These are phyloP conservation scores for Nomia melanderi DNA, from an alignment of 1,140 invertebrate genomes.

Conservation along the genomic window DNA sequence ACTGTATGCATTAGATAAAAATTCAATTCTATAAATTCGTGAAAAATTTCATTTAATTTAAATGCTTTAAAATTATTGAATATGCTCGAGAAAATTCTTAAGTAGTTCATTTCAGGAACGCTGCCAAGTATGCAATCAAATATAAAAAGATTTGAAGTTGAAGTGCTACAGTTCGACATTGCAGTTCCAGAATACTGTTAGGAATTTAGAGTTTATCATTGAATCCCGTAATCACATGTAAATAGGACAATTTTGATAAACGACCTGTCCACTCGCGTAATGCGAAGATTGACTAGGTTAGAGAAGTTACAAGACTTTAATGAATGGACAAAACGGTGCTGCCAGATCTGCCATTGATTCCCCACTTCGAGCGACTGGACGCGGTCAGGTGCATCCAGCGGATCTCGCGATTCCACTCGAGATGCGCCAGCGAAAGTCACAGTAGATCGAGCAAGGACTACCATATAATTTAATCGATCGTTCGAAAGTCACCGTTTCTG, in stretches of 20 bases:
- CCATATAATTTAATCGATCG: slow-evolving; percentile 37
- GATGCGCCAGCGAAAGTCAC: slow-evolving; percentile 66
- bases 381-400: slow-evolving; percentile 57
- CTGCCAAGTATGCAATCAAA: background rate
- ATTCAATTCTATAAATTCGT: too few species aligned
- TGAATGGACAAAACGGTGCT: slow-evolving; percentile 5
- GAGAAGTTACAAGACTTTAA: slow-evolving; percentile 21
- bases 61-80: too few species aligned
- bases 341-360: slow-evolving; percentile 21
- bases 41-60: too few species aligned
- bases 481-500: slow-evolving; percentile 40
- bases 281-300: background rate
- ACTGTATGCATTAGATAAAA: too few species aligned
- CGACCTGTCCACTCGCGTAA: background rate
- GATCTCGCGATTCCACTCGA: slow-evolving; percentile 45
- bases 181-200: too few species aligned
- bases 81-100: too few species aligned
- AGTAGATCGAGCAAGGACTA: slow-evolving; percentile 40
- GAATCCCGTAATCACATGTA: background rate
- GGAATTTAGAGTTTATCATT: background rate
- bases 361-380: slow-evolving; percentile 26
- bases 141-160: background rate
- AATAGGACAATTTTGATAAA: background rate
- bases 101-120: too few species aligned
- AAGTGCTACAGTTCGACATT: background rate